Conservation (phyloP, 2,113 vertebrate species). For the Paracanthobrama guichenoti region DNA sequence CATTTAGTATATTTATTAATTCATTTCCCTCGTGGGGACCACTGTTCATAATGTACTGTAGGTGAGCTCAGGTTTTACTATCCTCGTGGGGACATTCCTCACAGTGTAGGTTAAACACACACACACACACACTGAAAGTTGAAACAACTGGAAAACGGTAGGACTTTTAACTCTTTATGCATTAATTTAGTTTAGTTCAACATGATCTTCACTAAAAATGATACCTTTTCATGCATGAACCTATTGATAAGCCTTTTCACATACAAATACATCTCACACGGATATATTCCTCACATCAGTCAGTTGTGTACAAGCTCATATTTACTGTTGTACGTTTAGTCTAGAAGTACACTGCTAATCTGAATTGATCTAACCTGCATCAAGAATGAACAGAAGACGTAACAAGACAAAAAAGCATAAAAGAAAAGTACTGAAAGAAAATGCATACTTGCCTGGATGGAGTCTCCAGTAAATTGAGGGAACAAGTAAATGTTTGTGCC, state of each 20-base stretch:
- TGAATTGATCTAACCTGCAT: not conserved
- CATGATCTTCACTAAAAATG: not conserved
- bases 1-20: no score
- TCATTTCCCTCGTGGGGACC: no score
- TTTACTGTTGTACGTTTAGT: not conserved
- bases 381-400: not conserved
- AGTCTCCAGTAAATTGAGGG: conserved; percentile 39
- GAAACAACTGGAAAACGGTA: not conserved
- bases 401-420: not conserved
- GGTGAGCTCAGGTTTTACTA: no score
- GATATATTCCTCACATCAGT: not conserved
- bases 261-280: not conserved
- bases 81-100: no score
- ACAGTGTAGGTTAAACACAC: no score
- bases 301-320: not conserved
- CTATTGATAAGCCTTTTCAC: not conserved
- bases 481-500: conserved; percentile 72
- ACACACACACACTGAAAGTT: not conserved
- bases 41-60: no score
- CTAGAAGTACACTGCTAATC: not conserved
- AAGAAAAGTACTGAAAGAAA: not conserved
- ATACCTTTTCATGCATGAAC: not conserved
- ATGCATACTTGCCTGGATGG: conserved; percentile 64
- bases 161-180: not conserved
- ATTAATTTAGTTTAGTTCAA: not conserved